Conservation (phyloP, 2,113 vertebrate genomes). For the Menura novaehollandiae region DNA sequence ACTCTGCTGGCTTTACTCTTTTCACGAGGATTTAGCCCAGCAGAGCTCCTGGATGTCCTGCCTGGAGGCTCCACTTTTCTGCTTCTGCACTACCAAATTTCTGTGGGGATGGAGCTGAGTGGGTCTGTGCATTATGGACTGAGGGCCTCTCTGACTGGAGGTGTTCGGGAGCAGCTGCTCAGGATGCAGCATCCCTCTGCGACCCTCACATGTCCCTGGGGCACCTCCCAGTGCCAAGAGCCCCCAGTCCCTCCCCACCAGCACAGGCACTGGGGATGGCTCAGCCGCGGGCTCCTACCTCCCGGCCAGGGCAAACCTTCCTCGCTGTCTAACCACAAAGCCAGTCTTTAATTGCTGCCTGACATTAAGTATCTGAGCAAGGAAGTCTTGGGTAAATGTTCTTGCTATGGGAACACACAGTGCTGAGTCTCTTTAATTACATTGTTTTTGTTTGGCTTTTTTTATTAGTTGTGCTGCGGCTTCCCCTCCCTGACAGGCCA, state of each 20-base stretch:
- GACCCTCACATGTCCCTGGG: background rate
- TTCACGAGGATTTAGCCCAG: background rate
- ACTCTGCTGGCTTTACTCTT: background rate
- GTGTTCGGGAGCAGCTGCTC: background rate
- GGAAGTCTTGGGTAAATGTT: conserved; percentile 56
- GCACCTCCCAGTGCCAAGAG: background rate
- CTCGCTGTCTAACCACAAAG: background rate
- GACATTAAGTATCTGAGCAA: conserved; percentile 35
- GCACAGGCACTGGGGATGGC: background rate
- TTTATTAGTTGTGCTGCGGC: conserved; percentile 60
- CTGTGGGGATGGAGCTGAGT: rapidly evolving
- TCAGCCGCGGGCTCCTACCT: background rate
- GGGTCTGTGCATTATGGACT: background rate
- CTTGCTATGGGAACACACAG: conserved; percentile 65
- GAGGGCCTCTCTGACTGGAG: background rate
- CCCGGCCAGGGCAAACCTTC: background rate
- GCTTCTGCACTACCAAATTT: no score
- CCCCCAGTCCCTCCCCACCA: background rate
- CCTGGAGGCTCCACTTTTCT: background rate
- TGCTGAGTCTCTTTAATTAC: conserved; percentile 69
- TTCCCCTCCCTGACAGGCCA: conserved; percentile 37
- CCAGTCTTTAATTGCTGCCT: conserved; percentile 33
- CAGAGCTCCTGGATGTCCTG: background rate
- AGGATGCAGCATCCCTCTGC: background rate
- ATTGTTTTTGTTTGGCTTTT: conserved; percentile 67